Conservation (phyloP, 2,888 invertebrate genomes). For the Andrena bicolor region DNA sequence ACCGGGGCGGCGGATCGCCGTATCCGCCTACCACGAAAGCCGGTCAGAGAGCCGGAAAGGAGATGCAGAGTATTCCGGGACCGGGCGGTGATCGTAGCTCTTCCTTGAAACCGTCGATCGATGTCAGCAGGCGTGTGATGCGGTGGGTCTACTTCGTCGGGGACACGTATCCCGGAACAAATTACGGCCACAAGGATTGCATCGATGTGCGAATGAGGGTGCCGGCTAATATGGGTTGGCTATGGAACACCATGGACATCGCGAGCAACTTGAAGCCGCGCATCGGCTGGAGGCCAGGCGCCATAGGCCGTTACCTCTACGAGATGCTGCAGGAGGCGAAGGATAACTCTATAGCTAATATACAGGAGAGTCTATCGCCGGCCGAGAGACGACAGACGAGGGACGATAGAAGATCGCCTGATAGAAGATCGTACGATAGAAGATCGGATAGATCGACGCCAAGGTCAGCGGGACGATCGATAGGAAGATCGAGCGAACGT, state of each 20-base stretch:
- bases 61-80: slow-evolving; percentile 18
- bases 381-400: background rate
- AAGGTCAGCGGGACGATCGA: background rate
- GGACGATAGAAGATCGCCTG: background rate
- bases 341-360: slow-evolving; percentile 15
- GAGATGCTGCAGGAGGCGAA: slow-evolving; percentile 69
- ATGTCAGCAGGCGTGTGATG: slow-evolving; percentile 59
- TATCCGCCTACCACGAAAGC: background rate
- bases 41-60: background rate
- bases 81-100: slow-evolving; percentile 61
- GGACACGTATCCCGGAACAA: slow-evolving; percentile 75
- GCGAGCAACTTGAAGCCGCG: slow-evolving; percentile 75
- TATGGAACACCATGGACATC: slow-evolving; percentile 76
- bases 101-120: slow-evolving; percentile 36
- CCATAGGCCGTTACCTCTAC: slow-evolving; percentile 71
- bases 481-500: slow-evolving; percentile 1
- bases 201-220: slow-evolving; percentile 74
- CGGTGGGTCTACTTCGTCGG: slow-evolving; percentile 79
- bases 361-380: slow-evolving; percentile 2
- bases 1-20: background rate
- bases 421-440: background rate
- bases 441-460: background rate
- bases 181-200: slow-evolving; percentile 79
- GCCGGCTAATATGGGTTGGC: slow-evolving; percentile 83
- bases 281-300: slow-evolving; percentile 82